Conservation (phyloP, 2,888 invertebrate species). For the Hypsopygia costalis region DNA sequence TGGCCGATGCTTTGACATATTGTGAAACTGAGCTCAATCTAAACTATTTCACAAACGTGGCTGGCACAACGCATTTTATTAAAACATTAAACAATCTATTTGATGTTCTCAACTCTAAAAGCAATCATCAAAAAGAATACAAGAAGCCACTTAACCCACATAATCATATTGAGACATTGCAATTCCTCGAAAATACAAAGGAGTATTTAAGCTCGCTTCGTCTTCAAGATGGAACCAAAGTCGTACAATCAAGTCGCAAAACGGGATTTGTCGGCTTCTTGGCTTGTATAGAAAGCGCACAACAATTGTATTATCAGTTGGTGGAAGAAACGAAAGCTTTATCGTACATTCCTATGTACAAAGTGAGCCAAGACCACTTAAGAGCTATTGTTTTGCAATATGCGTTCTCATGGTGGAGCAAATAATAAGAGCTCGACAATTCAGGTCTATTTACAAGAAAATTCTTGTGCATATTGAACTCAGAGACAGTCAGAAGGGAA, state of each 20-base stretch:
- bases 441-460: constrained; percentile 20
- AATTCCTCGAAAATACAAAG: not conserved
- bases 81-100: constrained; percentile 11
- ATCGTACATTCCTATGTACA: constrained; percentile 7
- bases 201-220: not conserved
- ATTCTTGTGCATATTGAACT: constrained; percentile 18
- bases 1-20: constrained; percentile 8
- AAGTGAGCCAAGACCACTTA: constrained; percentile 18
- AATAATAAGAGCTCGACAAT: constrained; percentile 13
- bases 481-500: constrained; percentile 11
- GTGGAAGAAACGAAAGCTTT: not conserved
- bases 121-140: not conserved
- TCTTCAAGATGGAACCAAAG: not conserved
- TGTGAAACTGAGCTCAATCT: constrained; percentile 1
- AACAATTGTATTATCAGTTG: not conserved
- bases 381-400: constrained; percentile 7
- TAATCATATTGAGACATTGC: not conserved
- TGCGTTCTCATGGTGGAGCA: constrained; percentile 13
- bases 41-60: not conserved
- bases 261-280: constrained; percentile 9
- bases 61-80: not conserved
- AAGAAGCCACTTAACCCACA: constrained; percentile 8
- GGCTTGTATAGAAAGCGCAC: not conserved
- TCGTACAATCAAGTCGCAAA: constrained; percentile 1
- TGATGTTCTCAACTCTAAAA: constrained; percentile 11